Percentiles rank a stretch among this genome's conserved stretches.
Conservation (phyloP, 2,888 invertebrate genomes). For the Diplolepis rosae region DNA sequence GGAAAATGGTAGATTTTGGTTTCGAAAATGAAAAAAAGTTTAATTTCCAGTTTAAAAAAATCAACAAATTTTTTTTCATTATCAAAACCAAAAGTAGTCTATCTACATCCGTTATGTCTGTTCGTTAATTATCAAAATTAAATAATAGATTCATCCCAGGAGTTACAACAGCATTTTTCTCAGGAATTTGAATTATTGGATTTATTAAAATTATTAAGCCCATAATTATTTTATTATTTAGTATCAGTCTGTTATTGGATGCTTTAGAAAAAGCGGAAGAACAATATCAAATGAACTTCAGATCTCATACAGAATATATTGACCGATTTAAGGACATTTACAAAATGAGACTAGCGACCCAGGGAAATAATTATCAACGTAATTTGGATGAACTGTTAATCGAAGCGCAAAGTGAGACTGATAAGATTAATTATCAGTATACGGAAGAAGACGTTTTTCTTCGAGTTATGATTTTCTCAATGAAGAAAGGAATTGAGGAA, state of each 20-base stretch:
- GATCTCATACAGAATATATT: constrained; percentile 69
- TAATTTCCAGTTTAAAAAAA: no score
- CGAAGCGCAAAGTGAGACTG: constrained; percentile 35
- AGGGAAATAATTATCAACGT: constrained; percentile 45
- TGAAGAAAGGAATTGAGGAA: constrained; percentile 46
- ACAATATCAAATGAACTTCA: constrained; percentile 70
- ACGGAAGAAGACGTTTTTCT: constrained; percentile 48
- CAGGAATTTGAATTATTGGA: no score
- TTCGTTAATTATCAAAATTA: no score
- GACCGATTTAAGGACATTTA: constrained; percentile 68
- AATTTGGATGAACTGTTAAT: constrained; percentile 46
- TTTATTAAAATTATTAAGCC: no score
- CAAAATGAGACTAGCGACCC: constrained; percentile 55
- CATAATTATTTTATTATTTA: constrained; percentile 31
- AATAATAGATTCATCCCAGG: no score
- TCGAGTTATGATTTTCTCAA: constrained; percentile 45
- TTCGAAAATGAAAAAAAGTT: no score
- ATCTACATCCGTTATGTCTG: no score
- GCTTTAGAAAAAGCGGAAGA: constrained; percentile 70
- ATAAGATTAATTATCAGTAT: constrained; percentile 41
- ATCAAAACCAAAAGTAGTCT: no score
- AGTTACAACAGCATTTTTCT: no score
- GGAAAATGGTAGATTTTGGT: no score
- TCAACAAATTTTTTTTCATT: no score
- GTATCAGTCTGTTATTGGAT: constrained; percentile 67